Base-by-base conservation (phyloP, 2,888 invertebrate genomes). In the Hemistola chrysoprasaria region DNA sequence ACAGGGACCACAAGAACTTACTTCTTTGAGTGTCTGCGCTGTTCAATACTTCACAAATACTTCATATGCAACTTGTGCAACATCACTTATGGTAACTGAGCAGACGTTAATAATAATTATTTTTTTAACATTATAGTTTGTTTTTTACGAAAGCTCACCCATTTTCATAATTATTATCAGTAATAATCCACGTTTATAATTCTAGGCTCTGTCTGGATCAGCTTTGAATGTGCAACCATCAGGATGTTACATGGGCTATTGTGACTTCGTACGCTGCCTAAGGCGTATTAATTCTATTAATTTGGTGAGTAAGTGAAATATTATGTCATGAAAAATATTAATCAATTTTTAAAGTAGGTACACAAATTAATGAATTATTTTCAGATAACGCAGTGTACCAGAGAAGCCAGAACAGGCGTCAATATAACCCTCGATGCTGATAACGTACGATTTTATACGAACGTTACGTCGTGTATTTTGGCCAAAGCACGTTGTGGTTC, bases 391-490 rank as follows among this genome's bases (percentile, higher is more conserved):
- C 87, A 90, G 48, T 91, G 91, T 46, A 90, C 90, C 4, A 71
- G 87, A 40, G 90, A 90, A 75, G 85, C 90, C 1, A 79, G 87
- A 55, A 84, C 83, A 3, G 84, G 89, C 11, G 76, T 91, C 20
- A 82, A 87, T 44, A 79, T 90, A 42, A 78, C 83, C 9, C 33
- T 82, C 8, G 90, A 90, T 53, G 76, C 72, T 8, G 90, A 90
- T 48, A 90, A 90, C 57, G 76, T 90, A n/a, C 64, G 78, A 21
- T 90, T 91, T 58, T 92, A 82, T 59, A 91, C 90, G 16, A 93
- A 93, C 63, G 90, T 92, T 21, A 93, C 92, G 1, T 91, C 92
- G 6, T 93, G 93, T 63, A 89, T 93, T 45, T 69, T 93, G 40
- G 92, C 93, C 0, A 91, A 90, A 59, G 75, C 92, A 1, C 85